A percentile compares a stretch with the other conserved stretches of the same genome.
Evolutionary conservation across 2,888 invertebrate genomes (phyloP).

Genomic region (Apamea anceps): DNA sequence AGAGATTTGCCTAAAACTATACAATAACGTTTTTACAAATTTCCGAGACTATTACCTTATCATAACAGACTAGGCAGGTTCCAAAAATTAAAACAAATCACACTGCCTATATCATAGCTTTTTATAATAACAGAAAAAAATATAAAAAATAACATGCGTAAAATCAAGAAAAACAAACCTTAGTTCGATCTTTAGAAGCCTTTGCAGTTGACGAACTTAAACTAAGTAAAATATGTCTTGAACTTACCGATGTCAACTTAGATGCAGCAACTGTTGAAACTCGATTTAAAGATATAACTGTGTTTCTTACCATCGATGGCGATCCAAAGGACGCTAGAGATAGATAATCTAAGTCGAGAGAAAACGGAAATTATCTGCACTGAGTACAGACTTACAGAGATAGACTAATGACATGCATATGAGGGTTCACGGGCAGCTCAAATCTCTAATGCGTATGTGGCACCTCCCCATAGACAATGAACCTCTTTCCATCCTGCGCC

Average conservation of each 20-base stretch:
- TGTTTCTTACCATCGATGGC: background rate
- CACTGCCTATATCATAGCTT: background rate
- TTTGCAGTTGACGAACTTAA: background rate
- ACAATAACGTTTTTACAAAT: slow-evolving; percentile 14
- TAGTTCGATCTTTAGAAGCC: background rate
- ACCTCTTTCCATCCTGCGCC: background rate
- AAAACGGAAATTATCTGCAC: background rate
- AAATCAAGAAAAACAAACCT: slow-evolving; percentile 41
- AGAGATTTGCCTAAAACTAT: slow-evolving; percentile 9
- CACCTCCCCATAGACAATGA: background rate
- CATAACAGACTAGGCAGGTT: background rate
- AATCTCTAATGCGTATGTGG: background rate
- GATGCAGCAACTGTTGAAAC: background rate
- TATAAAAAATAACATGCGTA: background rate
- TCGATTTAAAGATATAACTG: background rate
- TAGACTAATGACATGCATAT: background rate
- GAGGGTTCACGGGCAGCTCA: background rate
- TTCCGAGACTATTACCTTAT: background rate
- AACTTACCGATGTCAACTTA: slow-evolving; percentile 37
- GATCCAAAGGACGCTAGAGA: background rate
- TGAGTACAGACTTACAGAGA: background rate
- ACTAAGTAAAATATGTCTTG: background rate
- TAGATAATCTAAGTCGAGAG: background rate
- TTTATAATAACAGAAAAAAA: background rate
- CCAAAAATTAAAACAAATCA: slow-evolving; percentile 14